Evolutionary conservation across 2,888 invertebrate species (phyloP).

Genomic region (Hesperia comma): DNA sequence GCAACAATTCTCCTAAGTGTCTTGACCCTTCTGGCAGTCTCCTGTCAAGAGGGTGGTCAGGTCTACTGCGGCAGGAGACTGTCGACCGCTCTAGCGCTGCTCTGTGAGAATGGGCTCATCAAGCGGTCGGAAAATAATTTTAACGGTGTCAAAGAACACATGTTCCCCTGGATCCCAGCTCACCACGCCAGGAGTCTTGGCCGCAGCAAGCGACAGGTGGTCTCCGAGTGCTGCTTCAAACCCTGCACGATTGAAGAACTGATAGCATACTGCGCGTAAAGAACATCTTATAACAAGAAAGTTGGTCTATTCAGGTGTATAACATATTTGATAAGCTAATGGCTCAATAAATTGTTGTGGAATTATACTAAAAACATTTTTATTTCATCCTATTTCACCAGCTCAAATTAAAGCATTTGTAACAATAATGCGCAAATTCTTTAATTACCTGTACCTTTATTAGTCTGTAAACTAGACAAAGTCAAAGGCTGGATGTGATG

Average conservation of each 20-base stretch:
- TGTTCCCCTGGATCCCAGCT: slow-evolving; percentile 46
- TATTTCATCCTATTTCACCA: too few relatives aligned
- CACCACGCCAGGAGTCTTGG: slow-evolving; percentile 44
- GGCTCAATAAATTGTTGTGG: too few relatives aligned
- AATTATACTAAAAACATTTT: too few relatives aligned
- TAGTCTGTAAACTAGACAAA: too few relatives aligned
- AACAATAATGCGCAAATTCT: too few relatives aligned
- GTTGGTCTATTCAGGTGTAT: too few relatives aligned
- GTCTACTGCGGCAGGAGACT: slow-evolving; percentile 46
- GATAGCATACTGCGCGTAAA: slow-evolving; percentile 47
- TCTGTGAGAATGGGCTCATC: slow-evolving; percentile 43
- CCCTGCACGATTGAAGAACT: slow-evolving; percentile 51
- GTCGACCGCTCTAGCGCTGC: slow-evolving; percentile 42
- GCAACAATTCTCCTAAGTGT: slow-evolving; percentile 8
- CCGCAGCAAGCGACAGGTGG: slow-evolving; percentile 51
- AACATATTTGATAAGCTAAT: too few relatives aligned
- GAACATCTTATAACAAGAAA: background rate
- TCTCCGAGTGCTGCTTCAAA: slow-evolving; percentile 54
- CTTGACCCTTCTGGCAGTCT: slow-evolving; percentile 11
- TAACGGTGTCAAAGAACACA: slow-evolving; percentile 1
- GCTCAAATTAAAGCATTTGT: too few relatives aligned
- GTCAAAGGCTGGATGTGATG: too few relatives aligned
- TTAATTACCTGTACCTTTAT: too few relatives aligned
- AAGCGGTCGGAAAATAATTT: slow-evolving; percentile 33
- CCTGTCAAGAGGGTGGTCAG: slow-evolving; percentile 38